A percentile compares a stretch with the other conserved stretches of the same genome.
Conservation (phyloP, 2,113 vertebrate species). For the Triplophysa dalaica region DNA sequence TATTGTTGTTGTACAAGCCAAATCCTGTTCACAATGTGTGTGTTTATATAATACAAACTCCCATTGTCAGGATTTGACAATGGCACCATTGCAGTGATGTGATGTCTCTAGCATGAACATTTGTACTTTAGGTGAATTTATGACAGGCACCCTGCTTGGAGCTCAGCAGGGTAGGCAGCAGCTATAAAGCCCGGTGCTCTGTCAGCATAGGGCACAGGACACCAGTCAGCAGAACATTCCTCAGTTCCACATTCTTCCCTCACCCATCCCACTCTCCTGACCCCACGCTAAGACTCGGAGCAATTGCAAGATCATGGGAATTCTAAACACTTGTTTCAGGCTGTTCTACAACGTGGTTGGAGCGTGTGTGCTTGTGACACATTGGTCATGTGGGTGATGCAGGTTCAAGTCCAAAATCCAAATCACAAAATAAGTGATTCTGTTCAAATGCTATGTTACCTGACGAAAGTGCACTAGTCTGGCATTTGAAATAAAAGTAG, state of each 20-base stretch:
- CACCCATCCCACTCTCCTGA: constrained; percentile 40
- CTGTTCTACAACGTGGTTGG: background rate
- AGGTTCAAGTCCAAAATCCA: no score
- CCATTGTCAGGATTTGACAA: constrained; percentile 24
- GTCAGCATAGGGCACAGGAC: constrained; percentile 61
- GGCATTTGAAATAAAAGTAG: no score
- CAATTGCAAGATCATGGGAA: background rate
- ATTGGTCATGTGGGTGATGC: background rate
- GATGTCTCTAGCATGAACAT: constrained; percentile 12
- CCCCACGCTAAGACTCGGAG: background rate
- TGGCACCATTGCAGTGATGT: constrained; percentile 15
- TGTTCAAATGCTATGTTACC: no score
- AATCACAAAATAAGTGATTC: no score
- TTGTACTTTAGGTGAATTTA: constrained; percentile 15
- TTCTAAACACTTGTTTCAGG: background rate
- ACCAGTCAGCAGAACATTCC: constrained; percentile 69
- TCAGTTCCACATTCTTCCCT: constrained; percentile 69
- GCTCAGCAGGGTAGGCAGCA: constrained; percentile 15
- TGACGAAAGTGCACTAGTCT: no score
- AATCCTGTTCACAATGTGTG: background rate
- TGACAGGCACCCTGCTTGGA: constrained; percentile 3
- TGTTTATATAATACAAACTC: background rate
- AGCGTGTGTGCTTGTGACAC: background rate
- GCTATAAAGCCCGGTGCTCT: constrained; percentile 44
- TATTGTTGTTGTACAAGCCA: background rate